A percentile compares a stretch with the other conserved stretches of the same genome.
Evolutionary conservation across 2,888 invertebrate species (phyloP).

Genomic region (Drosophila yooni): DNA sequence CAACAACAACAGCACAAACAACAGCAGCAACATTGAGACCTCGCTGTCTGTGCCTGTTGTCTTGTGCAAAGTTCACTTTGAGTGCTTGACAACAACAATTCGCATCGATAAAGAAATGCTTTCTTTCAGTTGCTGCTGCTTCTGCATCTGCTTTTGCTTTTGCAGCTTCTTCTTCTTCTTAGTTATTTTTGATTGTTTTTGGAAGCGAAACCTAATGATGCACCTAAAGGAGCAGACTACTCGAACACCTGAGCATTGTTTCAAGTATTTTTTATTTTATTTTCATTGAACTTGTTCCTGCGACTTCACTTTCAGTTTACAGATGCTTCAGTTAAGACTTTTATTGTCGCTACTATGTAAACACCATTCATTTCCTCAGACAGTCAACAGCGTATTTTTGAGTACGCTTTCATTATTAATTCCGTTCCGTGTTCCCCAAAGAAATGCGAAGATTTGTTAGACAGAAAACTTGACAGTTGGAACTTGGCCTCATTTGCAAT

Average conservation of each 20-base stretch:
- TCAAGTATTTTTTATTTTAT: slow-evolving; percentile 1
- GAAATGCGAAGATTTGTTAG: not conserved
- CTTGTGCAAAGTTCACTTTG: slow-evolving; percentile 56
- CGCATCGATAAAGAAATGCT: slow-evolving; percentile 60
- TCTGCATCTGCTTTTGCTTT: not conserved
- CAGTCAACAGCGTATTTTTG: not conserved
- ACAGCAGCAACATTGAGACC: slow-evolving; percentile 51
- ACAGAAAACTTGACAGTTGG: not conserved
- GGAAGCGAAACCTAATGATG: slow-evolving; percentile 56
- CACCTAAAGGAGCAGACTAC: slow-evolving; percentile 14
- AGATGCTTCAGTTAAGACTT: slow-evolving; percentile 36
- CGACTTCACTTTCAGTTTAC: slow-evolving; percentile 55
- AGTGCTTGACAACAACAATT: slow-evolving; percentile 49
- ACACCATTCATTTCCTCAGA: not conserved
- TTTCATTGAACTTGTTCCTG: slow-evolving; percentile 14
- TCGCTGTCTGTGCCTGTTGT: slow-evolving; percentile 58
- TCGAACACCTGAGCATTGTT: not conserved
- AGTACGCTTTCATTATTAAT: not conserved
- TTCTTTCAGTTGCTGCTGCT: slow-evolving; percentile 42
- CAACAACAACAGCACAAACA: slow-evolving; percentile 11
- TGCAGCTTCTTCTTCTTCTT: not conserved
- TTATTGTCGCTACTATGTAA: slow-evolving; percentile 28
- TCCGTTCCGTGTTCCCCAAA: not conserved
- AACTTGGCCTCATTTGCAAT: not conserved
- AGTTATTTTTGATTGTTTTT: slow-evolving; percentile 41